phyloP scores from a whole-genome alignment of 2,113 vertebrate genomes.

The Micromys minutus region DNA sequence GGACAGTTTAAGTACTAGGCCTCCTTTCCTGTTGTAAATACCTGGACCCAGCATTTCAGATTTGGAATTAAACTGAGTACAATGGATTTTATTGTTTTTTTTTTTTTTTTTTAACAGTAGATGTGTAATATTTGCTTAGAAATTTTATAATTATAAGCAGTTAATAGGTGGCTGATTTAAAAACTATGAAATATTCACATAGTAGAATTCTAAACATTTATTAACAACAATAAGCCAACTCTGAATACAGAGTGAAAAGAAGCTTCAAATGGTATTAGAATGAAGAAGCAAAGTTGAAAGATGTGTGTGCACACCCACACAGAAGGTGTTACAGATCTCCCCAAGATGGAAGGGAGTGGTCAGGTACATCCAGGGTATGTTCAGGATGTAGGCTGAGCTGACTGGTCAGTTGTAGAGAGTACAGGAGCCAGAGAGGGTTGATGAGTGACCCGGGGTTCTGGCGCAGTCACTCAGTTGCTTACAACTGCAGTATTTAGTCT shows the following conservation, averaged over 20 bases:
- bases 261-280: not conserved
- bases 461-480: not conserved
- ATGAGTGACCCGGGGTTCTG: not conserved
- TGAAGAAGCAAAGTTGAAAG: not conserved
- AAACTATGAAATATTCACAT: not conserved
- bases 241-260: not conserved
- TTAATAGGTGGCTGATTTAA: not conserved
- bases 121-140: not conserved
- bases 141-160: not conserved
- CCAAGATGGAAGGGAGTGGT: not conserved
- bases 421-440: not conserved
- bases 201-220: not conserved
- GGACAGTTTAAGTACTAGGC: not conserved
- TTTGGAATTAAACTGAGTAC: not conserved
- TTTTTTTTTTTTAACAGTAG: not conserved
- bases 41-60: not conserved
- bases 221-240: not conserved
- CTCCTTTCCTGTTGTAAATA: not conserved
- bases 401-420: not conserved
- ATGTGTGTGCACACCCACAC: too few species aligned
- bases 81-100: not conserved
- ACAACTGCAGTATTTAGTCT: not conserved
- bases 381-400: not conserved
- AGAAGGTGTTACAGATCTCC: not conserved
- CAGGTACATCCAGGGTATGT: not conserved